These are phyloP conservation scores for Mycalesis mineus DNA, from an alignment of 2,888 invertebrate species.

Conservation along the genomic window DNA sequence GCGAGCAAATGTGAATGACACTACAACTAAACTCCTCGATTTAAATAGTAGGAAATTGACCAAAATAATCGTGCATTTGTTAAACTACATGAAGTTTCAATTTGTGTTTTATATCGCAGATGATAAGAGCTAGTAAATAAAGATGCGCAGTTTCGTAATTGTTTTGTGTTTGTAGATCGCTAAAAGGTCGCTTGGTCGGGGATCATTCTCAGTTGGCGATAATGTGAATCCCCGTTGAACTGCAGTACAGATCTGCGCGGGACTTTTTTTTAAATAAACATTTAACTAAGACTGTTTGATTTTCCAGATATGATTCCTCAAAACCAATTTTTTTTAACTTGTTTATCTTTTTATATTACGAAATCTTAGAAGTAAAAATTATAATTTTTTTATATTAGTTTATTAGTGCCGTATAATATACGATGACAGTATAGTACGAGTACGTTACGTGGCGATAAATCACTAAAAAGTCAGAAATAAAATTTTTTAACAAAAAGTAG, in stretches of 20 bases:
- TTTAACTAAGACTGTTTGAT: too few species aligned
- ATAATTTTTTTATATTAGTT: too few species aligned
- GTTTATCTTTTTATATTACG: too few species aligned
- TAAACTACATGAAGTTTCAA: background rate
- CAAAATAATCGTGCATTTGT: background rate
- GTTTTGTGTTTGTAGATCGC: background rate
- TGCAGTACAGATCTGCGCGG: background rate
- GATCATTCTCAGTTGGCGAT: conserved; percentile 5
- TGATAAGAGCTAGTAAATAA: background rate
- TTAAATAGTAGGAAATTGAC: conserved; percentile 21
- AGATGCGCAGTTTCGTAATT: background rate
- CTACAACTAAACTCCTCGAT: conserved; percentile 1
- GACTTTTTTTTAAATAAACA: conserved; percentile 4
- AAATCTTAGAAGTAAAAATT: too few species aligned
- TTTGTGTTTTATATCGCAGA: background rate
- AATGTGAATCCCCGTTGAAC: conserved; percentile 17
- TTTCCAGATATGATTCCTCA: too few species aligned
- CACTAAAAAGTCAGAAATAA: too few species aligned
- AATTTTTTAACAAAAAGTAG: too few species aligned
- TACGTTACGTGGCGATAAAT: too few species aligned
- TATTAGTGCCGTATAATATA: too few species aligned
- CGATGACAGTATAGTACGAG: too few species aligned
- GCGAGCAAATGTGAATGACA: conserved; percentile 8
- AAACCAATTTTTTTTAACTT: too few species aligned
- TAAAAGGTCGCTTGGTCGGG: conserved; percentile 16